Evolutionary conservation across 2,888 invertebrate species (phyloP).

Genomic region (Eupithecia inturbata): DNA sequence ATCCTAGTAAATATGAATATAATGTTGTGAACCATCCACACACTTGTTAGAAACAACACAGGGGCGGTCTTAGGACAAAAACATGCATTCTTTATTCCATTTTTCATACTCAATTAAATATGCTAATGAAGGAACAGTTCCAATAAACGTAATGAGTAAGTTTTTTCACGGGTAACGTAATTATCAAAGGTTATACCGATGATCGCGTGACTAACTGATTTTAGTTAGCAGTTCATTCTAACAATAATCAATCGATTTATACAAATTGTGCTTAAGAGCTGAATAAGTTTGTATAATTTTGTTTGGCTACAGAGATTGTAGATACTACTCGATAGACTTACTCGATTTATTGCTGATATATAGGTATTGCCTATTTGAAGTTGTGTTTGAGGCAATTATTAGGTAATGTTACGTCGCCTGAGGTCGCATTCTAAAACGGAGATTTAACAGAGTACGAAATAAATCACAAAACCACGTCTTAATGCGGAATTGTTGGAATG

Average conservation of each 20-base stretch:
- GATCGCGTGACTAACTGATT: constrained; percentile 46
- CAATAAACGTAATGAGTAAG: constrained; percentile 41
- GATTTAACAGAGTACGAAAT: not conserved
- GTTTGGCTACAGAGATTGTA: not conserved
- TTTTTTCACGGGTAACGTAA: constrained; percentile 34
- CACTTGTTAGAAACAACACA: constrained; percentile 63
- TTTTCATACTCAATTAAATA: constrained; percentile 40
- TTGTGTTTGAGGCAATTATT: not conserved
- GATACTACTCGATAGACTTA: too few species aligned
- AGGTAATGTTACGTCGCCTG: not conserved
- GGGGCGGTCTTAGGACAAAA: constrained; percentile 55
- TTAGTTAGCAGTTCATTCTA: constrained; percentile 32
- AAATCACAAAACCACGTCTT: not conserved
- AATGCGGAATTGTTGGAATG: not conserved
- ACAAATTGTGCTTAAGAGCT: constrained; percentile 26
- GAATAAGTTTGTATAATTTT: constrained; percentile 23
- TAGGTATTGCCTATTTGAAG: not conserved
- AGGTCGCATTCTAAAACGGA: not conserved
- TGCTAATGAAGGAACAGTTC: constrained; percentile 36
- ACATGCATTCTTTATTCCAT: constrained; percentile 36
- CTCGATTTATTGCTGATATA: not conserved
- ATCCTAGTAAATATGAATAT: constrained; percentile 28
- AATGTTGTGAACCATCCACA: constrained; percentile 66
- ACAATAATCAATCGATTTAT: constrained; percentile 38
- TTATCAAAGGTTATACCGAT: constrained; percentile 51